These are phyloP conservation scores for Patella ulyssiponensis DNA, from an alignment of 2,888 invertebrate species.

Conservation along the genomic window DNA sequence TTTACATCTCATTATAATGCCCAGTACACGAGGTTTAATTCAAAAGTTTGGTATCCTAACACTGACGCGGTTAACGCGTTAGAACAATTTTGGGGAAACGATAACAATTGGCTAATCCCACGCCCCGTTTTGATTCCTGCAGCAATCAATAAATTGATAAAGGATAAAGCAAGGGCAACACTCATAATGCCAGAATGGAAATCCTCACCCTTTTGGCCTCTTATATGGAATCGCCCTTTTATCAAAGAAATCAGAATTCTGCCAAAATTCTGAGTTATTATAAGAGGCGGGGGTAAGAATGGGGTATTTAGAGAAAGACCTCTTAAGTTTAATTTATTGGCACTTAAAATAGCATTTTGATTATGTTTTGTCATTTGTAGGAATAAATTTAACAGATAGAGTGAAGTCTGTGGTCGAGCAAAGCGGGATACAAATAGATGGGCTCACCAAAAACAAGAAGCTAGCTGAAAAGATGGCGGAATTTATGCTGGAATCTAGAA, in stretches of 20 bases:
- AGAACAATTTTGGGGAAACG: neutral
- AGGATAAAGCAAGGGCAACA: too few species aligned
- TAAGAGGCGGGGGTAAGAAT: too few species aligned
- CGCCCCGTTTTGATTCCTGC: neutral
- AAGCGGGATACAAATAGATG: neutral
- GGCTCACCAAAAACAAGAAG: neutral
- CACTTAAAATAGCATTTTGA: neutral
- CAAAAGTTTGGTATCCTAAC: neutral
- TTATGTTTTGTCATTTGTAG: neutral
- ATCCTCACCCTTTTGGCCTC: too few species aligned
- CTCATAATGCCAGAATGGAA: too few species aligned
- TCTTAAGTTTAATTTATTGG: neutral
- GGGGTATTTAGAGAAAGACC: too few species aligned
- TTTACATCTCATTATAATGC: neutral
- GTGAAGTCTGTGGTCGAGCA: too few species aligned
- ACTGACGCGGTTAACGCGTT: neutral
- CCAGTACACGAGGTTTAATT: neutral
- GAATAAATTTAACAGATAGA: too few species aligned
- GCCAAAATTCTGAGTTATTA: neutral
- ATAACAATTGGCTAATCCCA: neutral
- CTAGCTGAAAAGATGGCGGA: neutral
- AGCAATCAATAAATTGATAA: too few species aligned
- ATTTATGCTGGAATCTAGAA: neutral
- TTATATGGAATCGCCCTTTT: neutral
- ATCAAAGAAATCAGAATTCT: neutral